phyloP scores from a whole-genome alignment of 2,888 invertebrate genomes.

The Hoplodrina blanda region DNA sequence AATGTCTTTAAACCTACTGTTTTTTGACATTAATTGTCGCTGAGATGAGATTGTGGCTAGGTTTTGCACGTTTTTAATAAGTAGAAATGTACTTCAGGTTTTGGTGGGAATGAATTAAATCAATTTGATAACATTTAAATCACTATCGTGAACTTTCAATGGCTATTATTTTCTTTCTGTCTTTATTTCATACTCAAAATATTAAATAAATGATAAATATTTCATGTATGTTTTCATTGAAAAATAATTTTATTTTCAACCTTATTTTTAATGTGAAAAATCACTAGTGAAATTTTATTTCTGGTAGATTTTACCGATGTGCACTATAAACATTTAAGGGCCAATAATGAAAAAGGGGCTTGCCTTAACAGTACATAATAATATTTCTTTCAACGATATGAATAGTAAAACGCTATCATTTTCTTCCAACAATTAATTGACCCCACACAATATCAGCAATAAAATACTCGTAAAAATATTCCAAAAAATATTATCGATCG shows the following conservation, averaged over 20 bases:
- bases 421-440: constrained; percentile 26
- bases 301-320: too few relatives aligned
- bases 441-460: constrained; percentile 47
- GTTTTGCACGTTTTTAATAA: too few relatives aligned
- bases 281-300: neutral
- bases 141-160: neutral
- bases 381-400: constrained; percentile 1
- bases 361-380: neutral
- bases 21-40: too few relatives aligned
- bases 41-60: too few relatives aligned
- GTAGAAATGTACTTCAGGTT: neutral
- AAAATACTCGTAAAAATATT: constrained; percentile 54
- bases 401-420: constrained; percentile 3
- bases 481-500: constrained; percentile 46
- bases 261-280: too few relatives aligned
- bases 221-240: too few relatives aligned
- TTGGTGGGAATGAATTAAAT: neutral
- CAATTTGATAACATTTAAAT: neutral
- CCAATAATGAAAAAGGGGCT: neutral
- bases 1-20: too few relatives aligned
- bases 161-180: too few relatives aligned
- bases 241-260: too few relatives aligned
- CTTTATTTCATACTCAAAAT: too few relatives aligned
- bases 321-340: too few relatives aligned
- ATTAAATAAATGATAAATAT: too few relatives aligned